phyloP scores from a whole-genome alignment of 2,888 invertebrate genomes.

The Cataglyphis livida region DNA sequence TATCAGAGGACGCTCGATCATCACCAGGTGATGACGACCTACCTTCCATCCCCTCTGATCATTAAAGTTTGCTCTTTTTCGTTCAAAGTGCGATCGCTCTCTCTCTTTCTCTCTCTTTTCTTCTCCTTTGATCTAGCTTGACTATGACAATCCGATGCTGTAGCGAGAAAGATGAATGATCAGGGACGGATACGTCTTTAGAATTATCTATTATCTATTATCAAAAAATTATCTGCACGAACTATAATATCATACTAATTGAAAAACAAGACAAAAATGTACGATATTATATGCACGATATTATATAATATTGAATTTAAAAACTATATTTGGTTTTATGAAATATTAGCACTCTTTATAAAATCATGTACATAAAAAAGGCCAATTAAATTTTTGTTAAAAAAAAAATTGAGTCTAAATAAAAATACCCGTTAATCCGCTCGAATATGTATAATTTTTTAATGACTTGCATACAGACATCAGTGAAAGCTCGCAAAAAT shows the following conservation, averaged over 20 bases:
- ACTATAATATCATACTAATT: not conserved
- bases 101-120: not conserved
- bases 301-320: slow-evolving; percentile 3
- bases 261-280: not conserved
- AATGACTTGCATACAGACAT: not conserved
- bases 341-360: not conserved
- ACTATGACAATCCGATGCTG: not conserved
- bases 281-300: too few species aligned
- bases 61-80: slow-evolving; percentile 26
- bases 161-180: slow-evolving; percentile 22
- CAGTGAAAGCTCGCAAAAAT: not conserved
- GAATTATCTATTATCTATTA: not conserved
- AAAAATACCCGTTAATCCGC: not conserved
- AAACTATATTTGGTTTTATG: not conserved
- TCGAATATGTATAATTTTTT: not conserved
- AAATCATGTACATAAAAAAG: not conserved
- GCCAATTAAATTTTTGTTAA: not conserved
- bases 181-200: not conserved
- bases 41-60: not conserved
- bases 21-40: slow-evolving; percentile 47
- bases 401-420: not conserved
- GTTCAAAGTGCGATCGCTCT: not conserved
- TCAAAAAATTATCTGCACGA: not conserved
- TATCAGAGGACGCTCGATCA: slow-evolving; percentile 22
- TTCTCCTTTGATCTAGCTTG: not conserved